Evolutionary conservation across 2,888 invertebrate genomes (phyloP).

Genomic region (Labia minor): DNA sequence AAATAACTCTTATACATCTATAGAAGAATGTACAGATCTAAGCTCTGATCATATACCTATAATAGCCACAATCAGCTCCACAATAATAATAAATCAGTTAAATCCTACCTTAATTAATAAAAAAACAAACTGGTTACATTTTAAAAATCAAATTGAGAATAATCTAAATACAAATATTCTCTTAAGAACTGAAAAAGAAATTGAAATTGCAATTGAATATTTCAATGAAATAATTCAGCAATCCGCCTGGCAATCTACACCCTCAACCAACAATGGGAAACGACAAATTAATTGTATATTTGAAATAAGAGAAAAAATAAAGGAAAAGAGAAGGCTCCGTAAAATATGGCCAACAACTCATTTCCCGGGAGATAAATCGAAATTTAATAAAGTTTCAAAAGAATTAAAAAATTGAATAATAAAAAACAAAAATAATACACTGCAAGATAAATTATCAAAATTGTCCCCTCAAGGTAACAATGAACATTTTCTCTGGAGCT

Average conservation of each 20-base stretch:
- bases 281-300: constrained; percentile 19
- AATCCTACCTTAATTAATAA: constrained; percentile 18
- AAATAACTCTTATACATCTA: constrained; percentile 19
- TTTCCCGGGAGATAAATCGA: constrained; percentile 25
- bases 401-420: constrained; percentile 23
- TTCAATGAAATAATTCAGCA: constrained; percentile 23
- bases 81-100: not conserved
- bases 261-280: constrained; percentile 14
- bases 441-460: constrained; percentile 9
- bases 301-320: constrained; percentile 24
- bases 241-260: constrained; percentile 24
- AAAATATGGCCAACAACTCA: constrained; percentile 25
- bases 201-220: constrained; percentile 24
- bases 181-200: constrained; percentile 24
- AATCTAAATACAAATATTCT: constrained; percentile 22
- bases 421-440: constrained; percentile 20
- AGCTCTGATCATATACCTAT: constrained; percentile 15
- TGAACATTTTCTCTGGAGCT: not conserved
- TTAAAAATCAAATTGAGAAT: constrained; percentile 21
- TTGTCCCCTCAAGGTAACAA: too few species aligned
- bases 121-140: constrained; percentile 25
- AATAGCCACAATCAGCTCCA: not conserved
- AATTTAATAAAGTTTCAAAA: constrained; percentile 23
- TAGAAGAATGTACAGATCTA: constrained; percentile 26
- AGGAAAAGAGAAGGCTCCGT: constrained; percentile 25